Conservation (phyloP, 2,797 vertebrate species). For the Pteropus rufus region DNA sequence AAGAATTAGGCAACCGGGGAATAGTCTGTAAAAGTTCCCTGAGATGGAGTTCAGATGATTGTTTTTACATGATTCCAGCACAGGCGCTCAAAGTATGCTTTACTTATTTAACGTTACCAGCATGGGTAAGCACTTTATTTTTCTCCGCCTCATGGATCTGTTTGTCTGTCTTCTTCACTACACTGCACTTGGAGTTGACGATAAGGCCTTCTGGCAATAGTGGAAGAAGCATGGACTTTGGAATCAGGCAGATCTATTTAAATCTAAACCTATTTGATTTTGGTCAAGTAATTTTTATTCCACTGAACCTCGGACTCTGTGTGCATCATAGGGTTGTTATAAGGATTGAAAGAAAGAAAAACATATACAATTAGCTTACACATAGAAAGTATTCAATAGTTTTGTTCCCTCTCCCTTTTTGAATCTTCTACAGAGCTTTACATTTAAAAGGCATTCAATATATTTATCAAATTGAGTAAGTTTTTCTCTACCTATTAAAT, state of each 20-base stretch:
- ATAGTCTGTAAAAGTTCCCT: not conserved
- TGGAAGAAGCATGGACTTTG: not conserved
- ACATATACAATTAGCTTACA: not conserved
- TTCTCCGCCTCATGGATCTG: not conserved
- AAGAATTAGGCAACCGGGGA: not conserved
- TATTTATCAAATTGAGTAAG: conserved; percentile 6
- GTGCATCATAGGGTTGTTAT: not conserved
- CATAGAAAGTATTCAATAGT: not conserved
- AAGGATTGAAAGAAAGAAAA: conserved; percentile 21
- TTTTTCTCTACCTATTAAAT: conserved; percentile 45
- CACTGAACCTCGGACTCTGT: not conserved
- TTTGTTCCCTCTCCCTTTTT: not conserved
- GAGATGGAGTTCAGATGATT: not conserved
- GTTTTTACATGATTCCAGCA: not conserved
- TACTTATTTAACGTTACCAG: not conserved
- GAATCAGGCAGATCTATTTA: not conserved
- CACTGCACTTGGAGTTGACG: not conserved
- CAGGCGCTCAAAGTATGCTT: not conserved
- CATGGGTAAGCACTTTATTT: not conserved
- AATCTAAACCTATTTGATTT: not conserved
- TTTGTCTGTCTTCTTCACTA: not conserved
- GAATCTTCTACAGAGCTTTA: conserved; percentile 1
- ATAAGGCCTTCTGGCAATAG: not conserved
- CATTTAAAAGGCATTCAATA: not conserved
- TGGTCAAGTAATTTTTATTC: conserved; percentile 1